Percentiles rank a stretch among this genome's conserved stretches.
These are phyloP conservation scores for Tragulus kanchil DNA, from an alignment of 2,113 vertebrate genomes.

Conservation along the genomic window DNA sequence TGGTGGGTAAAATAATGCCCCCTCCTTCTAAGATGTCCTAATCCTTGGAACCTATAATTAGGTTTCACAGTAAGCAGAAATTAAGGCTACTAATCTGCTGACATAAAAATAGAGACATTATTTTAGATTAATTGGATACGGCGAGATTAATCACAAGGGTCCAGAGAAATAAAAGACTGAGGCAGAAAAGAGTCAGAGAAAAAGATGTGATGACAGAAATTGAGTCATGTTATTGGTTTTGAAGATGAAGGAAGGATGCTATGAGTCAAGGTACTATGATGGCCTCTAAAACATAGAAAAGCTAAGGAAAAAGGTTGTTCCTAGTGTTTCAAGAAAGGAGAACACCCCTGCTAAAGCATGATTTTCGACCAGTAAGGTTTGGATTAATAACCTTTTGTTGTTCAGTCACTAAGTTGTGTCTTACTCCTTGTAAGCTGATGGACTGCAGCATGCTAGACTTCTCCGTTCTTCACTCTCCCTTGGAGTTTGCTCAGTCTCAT, in stretches of 20 bases:
- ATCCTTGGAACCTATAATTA: background rate
- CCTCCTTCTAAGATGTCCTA: rapidly evolving
- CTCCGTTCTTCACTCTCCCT: background rate
- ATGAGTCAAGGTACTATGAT: background rate
- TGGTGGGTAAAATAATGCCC: background rate
- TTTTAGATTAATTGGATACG: background rate
- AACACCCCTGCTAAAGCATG: background rate
- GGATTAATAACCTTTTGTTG: background rate
- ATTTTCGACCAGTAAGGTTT: background rate
- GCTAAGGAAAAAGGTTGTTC: background rate
- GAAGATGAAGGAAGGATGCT: background rate
- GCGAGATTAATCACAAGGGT: background rate
- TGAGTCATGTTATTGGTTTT: background rate
- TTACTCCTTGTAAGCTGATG: background rate
- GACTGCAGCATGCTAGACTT: background rate
- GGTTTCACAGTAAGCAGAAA: background rate
- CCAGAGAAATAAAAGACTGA: background rate
- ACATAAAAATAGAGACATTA: background rate
- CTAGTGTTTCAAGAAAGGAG: background rate
- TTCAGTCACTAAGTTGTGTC: background rate
- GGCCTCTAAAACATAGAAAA: background rate
- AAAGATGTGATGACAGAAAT: background rate
- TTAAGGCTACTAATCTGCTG: background rate
- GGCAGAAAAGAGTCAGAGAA: background rate
- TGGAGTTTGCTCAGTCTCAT: background rate